phyloP scores from a whole-genome alignment of 2,797 vertebrate genomes.

The Enteromius anoplus region DNA sequence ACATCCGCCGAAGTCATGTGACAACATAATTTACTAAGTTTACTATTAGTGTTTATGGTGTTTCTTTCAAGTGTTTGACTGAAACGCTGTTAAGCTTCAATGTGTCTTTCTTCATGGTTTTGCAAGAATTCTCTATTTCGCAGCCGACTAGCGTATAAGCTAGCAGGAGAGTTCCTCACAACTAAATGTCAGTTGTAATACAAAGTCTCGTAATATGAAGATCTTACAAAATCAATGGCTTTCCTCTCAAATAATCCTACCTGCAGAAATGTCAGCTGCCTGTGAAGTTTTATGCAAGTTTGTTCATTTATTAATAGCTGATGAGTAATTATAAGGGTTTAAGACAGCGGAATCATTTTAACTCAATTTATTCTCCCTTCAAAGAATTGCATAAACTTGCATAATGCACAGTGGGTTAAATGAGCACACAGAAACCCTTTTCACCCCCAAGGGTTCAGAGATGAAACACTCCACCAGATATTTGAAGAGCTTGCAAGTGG shows the following conservation, averaged over 20 bases:
- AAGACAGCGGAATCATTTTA: neutral
- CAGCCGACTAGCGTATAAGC: neutral
- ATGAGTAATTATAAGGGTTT: constrained; percentile 8
- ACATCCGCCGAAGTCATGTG: neutral
- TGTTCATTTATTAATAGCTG: constrained; percentile 12
- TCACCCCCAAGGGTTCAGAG: constrained; percentile 29
- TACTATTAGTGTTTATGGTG: neutral
- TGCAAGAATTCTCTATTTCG: neutral
- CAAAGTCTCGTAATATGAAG: neutral
- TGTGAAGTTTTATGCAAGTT: neutral
- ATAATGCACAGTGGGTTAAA: constrained; percentile 34
- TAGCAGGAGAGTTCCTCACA: neutral
- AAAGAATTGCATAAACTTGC: constrained; percentile 30
- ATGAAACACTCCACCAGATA: constrained; percentile 25
- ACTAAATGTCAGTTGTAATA: neutral
- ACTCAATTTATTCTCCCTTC: constrained; percentile 10
- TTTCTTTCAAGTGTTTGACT: neutral
- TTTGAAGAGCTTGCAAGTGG: constrained; percentile 24
- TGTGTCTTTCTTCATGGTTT: neutral
- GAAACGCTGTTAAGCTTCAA: neutral
- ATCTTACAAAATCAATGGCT: neutral
- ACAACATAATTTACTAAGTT: neutral
- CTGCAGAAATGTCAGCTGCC: neutral
- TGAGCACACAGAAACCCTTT: constrained; percentile 8
- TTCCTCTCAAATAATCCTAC: neutral